Percentiles rank a stretch among this genome's conserved stretches.
These are phyloP conservation scores for Anastrepha ludens DNA, from an alignment of 1,140 invertebrate genomes.

Conservation along the genomic window DNA sequence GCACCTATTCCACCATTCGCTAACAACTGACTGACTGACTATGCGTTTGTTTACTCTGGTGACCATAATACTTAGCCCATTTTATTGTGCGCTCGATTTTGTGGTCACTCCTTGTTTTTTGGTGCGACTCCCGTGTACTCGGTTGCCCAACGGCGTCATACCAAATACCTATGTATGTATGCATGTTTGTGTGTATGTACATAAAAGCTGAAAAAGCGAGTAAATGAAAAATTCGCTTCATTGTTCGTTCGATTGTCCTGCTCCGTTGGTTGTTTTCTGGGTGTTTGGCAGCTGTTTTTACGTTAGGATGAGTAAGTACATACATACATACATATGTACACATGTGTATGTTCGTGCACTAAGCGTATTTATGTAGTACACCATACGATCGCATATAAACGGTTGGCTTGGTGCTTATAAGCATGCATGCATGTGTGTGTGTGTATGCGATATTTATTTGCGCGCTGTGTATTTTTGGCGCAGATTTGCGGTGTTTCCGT, in stretches of 20 bases:
- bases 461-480: conserved; percentile 46
- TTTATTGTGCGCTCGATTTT: conserved; percentile 39
- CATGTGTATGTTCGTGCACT: not conserved
- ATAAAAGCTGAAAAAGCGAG: not conserved
- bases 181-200: too few relatives aligned
- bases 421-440: not conserved
- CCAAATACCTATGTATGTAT: not conserved
- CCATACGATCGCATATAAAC: too few relatives aligned
- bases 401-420: not conserved
- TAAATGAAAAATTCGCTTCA: conserved; percentile 49
- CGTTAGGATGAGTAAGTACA: not conserved
- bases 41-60: conserved; percentile 1
- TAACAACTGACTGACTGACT: not conserved
- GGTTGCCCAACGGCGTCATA: not conserved
- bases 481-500: conserved; percentile 50
- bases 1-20: not conserved
- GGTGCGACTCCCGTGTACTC: not conserved
- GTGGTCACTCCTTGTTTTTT: conserved; percentile 47
- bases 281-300: conserved; percentile 24
- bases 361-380: too few relatives aligned
- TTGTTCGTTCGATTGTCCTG: not conserved
- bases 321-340: not conserved
- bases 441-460: conserved; percentile 9
- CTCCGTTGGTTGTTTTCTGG: not conserved
- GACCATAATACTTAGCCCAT: conserved; percentile 47